These are phyloP conservation scores for Microcebus tavaratra DNA, from an alignment of 2,113 vertebrate genomes.

Conservation along the genomic window DNA sequence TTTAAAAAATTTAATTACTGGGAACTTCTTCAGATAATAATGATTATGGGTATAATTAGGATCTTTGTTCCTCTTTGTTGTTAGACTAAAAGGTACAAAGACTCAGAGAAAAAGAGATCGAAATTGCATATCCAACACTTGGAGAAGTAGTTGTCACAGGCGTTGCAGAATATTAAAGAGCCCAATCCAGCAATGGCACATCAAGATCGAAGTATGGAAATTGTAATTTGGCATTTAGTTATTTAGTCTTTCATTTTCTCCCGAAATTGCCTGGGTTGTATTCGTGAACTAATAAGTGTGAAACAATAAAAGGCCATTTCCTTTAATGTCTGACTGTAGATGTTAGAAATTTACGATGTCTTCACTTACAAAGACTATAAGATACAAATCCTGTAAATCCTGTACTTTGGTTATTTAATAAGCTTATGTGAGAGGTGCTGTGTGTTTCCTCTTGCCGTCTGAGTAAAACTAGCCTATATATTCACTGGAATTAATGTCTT, in stretches of 20 bases:
- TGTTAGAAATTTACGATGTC: background rate
- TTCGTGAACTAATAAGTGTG: background rate
- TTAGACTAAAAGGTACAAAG: slow-evolving; percentile 85
- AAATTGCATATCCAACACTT: slow-evolving; percentile 82
- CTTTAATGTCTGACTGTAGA: slow-evolving; percentile 10
- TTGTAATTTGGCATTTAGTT: slow-evolving; percentile 69
- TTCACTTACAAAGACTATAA: background rate
- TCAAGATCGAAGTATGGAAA: slow-evolving; percentile 66
- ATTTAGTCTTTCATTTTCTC: slow-evolving; percentile 66
- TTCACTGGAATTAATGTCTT: background rate
- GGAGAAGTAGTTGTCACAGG: slow-evolving; percentile 73
- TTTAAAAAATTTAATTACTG: slow-evolving; percentile 88
- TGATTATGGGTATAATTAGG: slow-evolving; percentile 85
- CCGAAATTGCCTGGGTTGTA: slow-evolving; percentile 47
- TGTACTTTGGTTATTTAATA: background rate
- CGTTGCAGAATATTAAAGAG: slow-evolving; percentile 76
- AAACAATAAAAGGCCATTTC: background rate
- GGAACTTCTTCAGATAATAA: slow-evolving; percentile 86
- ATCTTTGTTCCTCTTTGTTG: slow-evolving; percentile 86
- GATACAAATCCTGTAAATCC: background rate
- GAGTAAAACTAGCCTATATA: background rate
- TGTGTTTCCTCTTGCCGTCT: background rate
- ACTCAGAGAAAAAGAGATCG: slow-evolving; percentile 77
- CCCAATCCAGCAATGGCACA: slow-evolving; percentile 32
- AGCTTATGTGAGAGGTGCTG: background rate